Conservation (phyloP, 2,797 vertebrate genomes). For the Myiothlypis chrysogaster region DNA sequence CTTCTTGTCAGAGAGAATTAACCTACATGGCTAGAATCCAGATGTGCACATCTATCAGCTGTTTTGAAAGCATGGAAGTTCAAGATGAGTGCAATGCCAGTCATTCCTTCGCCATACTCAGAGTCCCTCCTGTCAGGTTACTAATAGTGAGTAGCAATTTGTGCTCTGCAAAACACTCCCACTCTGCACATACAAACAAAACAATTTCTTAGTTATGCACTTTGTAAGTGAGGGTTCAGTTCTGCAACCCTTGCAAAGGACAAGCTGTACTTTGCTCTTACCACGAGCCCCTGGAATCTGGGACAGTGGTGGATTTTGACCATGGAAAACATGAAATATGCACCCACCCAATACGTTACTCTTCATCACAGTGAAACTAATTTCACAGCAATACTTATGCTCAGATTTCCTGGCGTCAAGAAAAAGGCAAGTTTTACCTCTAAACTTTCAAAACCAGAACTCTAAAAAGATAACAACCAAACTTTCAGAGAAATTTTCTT, state of each 20-base stretch:
- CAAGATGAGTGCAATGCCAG: neutral
- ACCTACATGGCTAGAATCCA: neutral
- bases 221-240: neutral
- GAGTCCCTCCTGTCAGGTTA: neutral
- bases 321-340: neutral
- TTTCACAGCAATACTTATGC: neutral
- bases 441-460: neutral
- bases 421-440: neutral
- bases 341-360: neutral
- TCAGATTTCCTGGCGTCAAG: neutral
- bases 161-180: neutral
- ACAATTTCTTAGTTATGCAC: neutral
- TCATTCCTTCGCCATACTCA: neutral
- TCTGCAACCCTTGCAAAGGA: neutral
- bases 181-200: neutral
- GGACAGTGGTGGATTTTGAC: neutral
- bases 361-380: neutral
- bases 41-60: neutral
- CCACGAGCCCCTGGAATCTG: neutral
- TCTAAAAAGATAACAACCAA: neutral
- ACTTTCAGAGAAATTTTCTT: neutral
- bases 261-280: neutral
- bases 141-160: neutral
- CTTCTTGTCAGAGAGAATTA: neutral
- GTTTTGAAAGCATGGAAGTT: neutral